These are phyloP conservation scores for Crypturellus undulatus DNA, from an alignment of 2,113 vertebrate species.

Conservation along the genomic window DNA sequence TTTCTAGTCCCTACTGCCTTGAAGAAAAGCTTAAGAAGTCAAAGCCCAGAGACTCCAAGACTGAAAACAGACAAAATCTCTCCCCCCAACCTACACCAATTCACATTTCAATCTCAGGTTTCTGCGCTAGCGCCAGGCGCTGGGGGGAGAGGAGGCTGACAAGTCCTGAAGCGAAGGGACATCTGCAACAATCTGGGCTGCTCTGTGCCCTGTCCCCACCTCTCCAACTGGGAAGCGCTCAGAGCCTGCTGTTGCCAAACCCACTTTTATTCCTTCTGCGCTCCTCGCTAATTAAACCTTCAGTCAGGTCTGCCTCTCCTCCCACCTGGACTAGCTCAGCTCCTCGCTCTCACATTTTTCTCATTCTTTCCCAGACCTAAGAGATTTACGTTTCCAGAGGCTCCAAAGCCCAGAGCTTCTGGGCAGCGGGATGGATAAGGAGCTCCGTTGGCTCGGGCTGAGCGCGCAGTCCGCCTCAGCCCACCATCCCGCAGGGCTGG, in stretches of 20 bases:
- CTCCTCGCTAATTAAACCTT: constrained; percentile 52
- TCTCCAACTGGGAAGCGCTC: background rate
- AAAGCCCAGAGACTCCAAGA: background rate
- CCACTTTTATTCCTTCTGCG: constrained; percentile 5
- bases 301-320: constrained; percentile 48
- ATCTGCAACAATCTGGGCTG: background rate
- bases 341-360: background rate
- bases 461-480: background rate
- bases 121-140: background rate
- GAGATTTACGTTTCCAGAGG: background rate
- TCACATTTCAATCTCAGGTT: background rate
- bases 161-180: background rate
- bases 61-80: background rate
- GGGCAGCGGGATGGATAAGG: background rate
- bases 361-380: constrained; percentile 3
- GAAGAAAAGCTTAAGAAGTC: background rate
- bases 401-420: background rate
- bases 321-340: constrained; percentile 37
- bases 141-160: background rate
- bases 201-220: background rate
- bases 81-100: background rate
- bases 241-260: background rate
- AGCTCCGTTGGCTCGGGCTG: background rate
- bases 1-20: background rate
- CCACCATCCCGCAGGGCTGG: background rate